These are phyloP conservation scores for Zelleria hepariella DNA, from an alignment of 2,888 invertebrate genomes.

Conservation along the genomic window DNA sequence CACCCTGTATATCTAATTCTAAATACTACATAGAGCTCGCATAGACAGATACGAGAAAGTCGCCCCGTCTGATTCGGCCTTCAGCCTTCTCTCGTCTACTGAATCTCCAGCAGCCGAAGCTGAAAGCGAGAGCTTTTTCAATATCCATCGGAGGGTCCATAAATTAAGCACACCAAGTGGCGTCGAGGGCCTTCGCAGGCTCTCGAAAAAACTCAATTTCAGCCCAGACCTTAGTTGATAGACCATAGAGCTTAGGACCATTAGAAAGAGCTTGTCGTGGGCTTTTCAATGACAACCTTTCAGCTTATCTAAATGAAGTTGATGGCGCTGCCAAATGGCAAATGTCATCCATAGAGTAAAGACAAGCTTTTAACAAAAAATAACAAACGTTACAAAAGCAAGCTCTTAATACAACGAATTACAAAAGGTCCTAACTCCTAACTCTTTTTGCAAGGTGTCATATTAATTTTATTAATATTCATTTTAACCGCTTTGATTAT, in stretches of 20 bases:
- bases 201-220: conserved; percentile 43
- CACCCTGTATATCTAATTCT: too few relatives aligned
- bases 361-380: too few relatives aligned
- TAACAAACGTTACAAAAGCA: neutral
- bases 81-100: neutral
- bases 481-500: neutral
- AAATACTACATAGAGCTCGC: too few relatives aligned
- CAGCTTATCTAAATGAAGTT: too few relatives aligned
- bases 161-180: conserved; percentile 32
- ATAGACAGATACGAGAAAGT: neutral
- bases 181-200: conserved; percentile 7
- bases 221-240: conserved; percentile 19
- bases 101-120: neutral
- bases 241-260: conserved; percentile 22
- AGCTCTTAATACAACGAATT: neutral
- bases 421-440: neutral
- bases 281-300: neutral
- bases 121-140: conserved; percentile 29
- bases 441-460: neutral
- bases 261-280: conserved; percentile 15
- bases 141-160: conserved; percentile 44
- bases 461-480: neutral
- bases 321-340: too few relatives aligned
- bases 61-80: neutral
- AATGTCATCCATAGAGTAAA: too few relatives aligned